Percentiles rank a stretch among this genome's conserved stretches.
Conservation (phyloP, 2,888 invertebrate species). For the Sarcophaga subvicina region DNA sequence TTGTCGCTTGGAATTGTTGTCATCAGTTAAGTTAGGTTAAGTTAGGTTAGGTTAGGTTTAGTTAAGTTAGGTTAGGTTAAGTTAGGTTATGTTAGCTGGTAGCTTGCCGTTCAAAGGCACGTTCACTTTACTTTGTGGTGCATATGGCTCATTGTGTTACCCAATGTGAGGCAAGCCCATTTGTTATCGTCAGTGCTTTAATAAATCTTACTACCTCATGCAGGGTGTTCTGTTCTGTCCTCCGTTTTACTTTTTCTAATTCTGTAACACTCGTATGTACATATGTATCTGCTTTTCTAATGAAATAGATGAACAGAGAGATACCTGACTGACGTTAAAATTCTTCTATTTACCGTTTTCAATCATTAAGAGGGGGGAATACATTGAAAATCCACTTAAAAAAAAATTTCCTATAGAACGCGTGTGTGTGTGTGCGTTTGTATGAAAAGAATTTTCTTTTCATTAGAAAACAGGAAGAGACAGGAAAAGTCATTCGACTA, state of each 20-base stretch:
- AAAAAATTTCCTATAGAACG: not conserved
- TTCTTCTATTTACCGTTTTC: constrained; percentile 36
- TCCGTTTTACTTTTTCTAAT: not conserved
- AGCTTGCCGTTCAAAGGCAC: no score
- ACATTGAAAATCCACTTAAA: no score
- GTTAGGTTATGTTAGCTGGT: no score
- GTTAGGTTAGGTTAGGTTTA: no score
- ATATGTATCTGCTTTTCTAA: not conserved
- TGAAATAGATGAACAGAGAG: constrained; percentile 27
- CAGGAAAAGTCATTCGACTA: constrained; percentile 65
- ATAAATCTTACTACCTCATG: not conserved
- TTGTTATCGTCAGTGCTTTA: not conserved
- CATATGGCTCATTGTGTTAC: no score
- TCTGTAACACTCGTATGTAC: no score
- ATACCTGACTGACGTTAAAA: constrained; percentile 62
- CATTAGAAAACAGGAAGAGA: constrained; percentile 68
- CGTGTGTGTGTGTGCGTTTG: not conserved
- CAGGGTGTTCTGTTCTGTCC: not conserved
- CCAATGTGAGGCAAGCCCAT: no score
- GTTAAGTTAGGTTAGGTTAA: no score
- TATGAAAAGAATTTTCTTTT: constrained; percentile 48
- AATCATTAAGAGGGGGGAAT: constrained; percentile 36
- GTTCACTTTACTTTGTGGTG: no score
- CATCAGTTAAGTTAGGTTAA: no score
- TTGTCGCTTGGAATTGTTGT: no score